phyloP scores from a whole-genome alignment of 2,113 vertebrate species.

The Oxyruncus cristatus region DNA sequence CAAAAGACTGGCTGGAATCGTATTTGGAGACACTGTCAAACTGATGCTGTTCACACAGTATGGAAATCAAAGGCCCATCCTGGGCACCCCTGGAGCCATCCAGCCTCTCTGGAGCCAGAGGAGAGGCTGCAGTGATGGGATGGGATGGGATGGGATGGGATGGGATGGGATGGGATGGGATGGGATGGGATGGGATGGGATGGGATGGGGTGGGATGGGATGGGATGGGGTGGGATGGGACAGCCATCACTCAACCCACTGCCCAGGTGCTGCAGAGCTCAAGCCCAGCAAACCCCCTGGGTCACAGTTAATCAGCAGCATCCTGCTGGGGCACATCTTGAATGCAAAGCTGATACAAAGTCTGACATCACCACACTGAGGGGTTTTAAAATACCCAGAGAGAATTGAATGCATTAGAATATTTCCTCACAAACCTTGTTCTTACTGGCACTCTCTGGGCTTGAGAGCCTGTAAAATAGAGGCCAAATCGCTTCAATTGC shows the following conservation, averaged over 20 bases:
- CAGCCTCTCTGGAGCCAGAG: neutral
- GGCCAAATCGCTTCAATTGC: neutral
- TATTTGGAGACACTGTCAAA: neutral
- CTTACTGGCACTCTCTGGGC: neutral
- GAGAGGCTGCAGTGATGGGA: neutral
- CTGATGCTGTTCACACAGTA: accelerated
- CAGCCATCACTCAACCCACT: neutral
- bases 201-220: too few relatives aligned
- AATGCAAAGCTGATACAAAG: neutral
- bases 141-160: neutral
- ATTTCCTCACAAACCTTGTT: neutral
- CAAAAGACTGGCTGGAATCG: neutral
- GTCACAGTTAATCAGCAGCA: neutral
- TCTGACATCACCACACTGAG: neutral
- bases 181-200: neutral
- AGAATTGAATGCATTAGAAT: neutral
- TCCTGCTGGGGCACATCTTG: neutral
- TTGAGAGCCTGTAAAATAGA: neutral
- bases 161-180: too few relatives aligned
- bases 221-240: neutral
- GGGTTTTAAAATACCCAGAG: neutral
- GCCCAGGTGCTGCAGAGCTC: neutral
- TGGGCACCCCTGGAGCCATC: neutral
- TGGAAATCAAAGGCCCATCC: neutral
- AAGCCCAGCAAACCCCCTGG: neutral